Base-by-base conservation (phyloP, 2,888 invertebrate species). In the Amiota mariae region DNA sequence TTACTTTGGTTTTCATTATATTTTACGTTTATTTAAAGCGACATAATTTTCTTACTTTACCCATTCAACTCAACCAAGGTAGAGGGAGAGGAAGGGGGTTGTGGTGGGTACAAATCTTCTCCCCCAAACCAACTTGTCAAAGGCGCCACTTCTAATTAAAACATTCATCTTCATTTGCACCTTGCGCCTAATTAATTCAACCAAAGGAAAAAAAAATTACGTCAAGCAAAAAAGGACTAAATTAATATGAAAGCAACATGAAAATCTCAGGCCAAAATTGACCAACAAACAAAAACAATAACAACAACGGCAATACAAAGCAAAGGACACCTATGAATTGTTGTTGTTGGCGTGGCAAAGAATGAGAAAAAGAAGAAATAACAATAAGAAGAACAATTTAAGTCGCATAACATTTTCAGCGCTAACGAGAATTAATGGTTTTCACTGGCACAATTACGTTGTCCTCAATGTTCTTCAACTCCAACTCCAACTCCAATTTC, bases 111-210 rank as follows among this genome's bases (percentile, higher is more conserved):
- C 36, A 36, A 36, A 36, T 36, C 36, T 36, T 4, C 8, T 36
- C 36, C 36, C 36, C 36, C 36, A 36, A 36, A 36, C 36, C 36
- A 36, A 36, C 36, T 36, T 36, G 36, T 36, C 36, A 36, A 36
- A 36, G 36, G 75, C 72, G 73, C 57, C 70, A 77, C 72, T 79
- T 82, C 86, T 88, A 88, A 88, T 88, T 88, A 88, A 89, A 87
- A 87, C 88, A 88, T 88, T 88, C 88, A 86, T 88, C 88, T 88
- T 88, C 85, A 88, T 88, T 87, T 87, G 86, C 85, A 86, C 86
- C 88, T 86, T 88, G 85, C 87, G 87, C 85, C 85, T 87, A 89
- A 88, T 88, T 88, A 88, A 88, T 87, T 87, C 87, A 85, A 81
- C 4, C 81, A 79, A 66, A 15, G 10, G 18, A 48, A 66, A 66